Evolutionary conservation across 92 coral and sea anemone genomes (phyloP), one percentile per base, ranked within the genome.

Genomic region (Diadumene lineata): DNA sequence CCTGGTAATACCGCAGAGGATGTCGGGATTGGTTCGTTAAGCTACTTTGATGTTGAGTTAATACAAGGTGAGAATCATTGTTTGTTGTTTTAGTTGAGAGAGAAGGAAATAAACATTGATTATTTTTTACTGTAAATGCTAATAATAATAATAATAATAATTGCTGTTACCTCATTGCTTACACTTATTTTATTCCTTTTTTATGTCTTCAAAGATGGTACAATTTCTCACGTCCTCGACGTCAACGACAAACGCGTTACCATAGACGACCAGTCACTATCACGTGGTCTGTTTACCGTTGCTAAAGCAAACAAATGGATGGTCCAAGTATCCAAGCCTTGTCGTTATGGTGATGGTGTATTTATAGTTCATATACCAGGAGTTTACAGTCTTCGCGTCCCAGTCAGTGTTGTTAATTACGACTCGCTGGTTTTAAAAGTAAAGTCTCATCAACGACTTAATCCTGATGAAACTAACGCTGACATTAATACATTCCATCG

Each of bases 221-320:
- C 27, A 13, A 62, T 3, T n/a, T 62, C 68, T 28, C 87, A 81
- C 62, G 44, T 44, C 28, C 79, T 89, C 1, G 38, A 46, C 11
- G 19, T 75, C 56, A 66, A 64, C 25, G 90, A 89, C 76, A 70
- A 48, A n/a, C 71, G 93, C 64, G 48, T 89, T 63, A 62, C 75
- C 31, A 55, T 84, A 48, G 90, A 89, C 72, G 90, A 89, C 77
- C 73, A 56, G 51, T 74, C 81, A 0, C 78, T 60, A 22, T 85
- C 93, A 68, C 84, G 72, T 73, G 87, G 82, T 29, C 73, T 89
- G 3, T 89, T 89, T 57, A 31, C 82, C 48, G 84, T 85, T 50
- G 67, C 60, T 23, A 61, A 53, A 34, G 46, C 53, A 31, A 33
- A 60, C 46, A 70, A 56, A 28, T 50, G 57, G 34, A 28, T 73